A percentile compares a stretch with the other conserved stretches of the same genome.
phyloP scores from a whole-genome alignment of 1,140 invertebrate genomes.

The Philotrypesis tridentata region DNA sequence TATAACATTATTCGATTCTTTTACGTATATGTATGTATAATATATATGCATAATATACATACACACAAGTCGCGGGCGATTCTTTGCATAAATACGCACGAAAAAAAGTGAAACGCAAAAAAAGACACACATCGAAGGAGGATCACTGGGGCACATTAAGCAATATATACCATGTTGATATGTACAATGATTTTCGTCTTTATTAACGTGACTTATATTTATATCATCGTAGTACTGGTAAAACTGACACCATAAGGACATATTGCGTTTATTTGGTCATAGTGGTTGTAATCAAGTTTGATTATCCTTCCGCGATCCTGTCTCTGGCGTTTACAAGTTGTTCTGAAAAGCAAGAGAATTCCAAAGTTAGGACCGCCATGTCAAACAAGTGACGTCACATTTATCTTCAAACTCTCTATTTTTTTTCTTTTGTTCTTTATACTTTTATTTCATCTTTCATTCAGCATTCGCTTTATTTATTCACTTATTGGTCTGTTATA shows the following conservation, averaged over 20 bases:
- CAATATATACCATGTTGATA: constrained; percentile 50
- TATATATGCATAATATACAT: not conserved
- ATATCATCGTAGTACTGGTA: constrained; percentile 47
- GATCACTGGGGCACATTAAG: constrained; percentile 37
- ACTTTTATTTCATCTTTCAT: constrained; percentile 2
- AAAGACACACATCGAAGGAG: constrained; percentile 3
- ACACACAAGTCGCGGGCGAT: too few species aligned
- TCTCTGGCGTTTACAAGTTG: constrained; percentile 67
- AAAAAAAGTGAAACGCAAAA: not conserved
- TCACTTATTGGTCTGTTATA: not conserved
- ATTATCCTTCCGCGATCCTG: constrained; percentile 65
- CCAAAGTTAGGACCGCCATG: constrained; percentile 56
- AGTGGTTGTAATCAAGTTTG: constrained; percentile 61
- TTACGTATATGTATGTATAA: too few species aligned
- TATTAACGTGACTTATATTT: constrained; percentile 49
- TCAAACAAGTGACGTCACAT: constrained; percentile 24
- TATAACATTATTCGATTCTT: constrained; percentile 8
- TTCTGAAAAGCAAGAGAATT: constrained; percentile 69
- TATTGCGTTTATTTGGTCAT: constrained; percentile 51
- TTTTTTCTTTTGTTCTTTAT: too few species aligned
- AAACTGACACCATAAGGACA: constrained; percentile 51
- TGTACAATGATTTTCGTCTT: constrained; percentile 51
- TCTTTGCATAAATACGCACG: too few species aligned
- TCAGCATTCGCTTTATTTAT: not conserved
- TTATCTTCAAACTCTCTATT: constrained; percentile 10